Conservation (phyloP, 1,140 invertebrate species). For the Drosophila asahinai region DNA sequence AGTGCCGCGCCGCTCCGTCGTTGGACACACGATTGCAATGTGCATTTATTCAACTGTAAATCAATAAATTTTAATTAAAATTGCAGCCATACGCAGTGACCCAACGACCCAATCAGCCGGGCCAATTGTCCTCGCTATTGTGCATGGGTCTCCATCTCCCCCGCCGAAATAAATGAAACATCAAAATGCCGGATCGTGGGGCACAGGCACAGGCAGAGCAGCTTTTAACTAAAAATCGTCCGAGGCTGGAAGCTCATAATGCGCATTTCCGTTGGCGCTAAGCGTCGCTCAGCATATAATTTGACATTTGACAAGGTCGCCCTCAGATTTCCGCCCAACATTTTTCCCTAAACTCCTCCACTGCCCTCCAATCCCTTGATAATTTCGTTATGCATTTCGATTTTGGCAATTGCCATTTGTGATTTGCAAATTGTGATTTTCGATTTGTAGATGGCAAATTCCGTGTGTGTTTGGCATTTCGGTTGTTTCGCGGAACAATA, state of each 20-base stretch:
- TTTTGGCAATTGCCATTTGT: constrained; percentile 68
- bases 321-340: neutral
- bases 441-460: constrained; percentile 54
- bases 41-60: constrained; percentile 80
- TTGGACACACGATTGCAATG: constrained; percentile 34
- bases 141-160: neutral
- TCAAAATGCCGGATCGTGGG: constrained; percentile 36
- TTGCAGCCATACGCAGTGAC: constrained; percentile 68
- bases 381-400: constrained; percentile 79
- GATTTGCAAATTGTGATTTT: constrained; percentile 54
- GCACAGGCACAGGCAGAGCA: neutral
- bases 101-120: constrained; percentile 45
- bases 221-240: constrained; percentile 65
- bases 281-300: constrained; percentile 75
- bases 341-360: too few relatives aligned
- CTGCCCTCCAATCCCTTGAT: constrained; percentile 26
- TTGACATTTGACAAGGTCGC: constrained; percentile 76
- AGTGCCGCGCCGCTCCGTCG: neutral
- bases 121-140: constrained; percentile 57
- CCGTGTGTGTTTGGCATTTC: constrained; percentile 35
- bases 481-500: constrained; percentile 34
- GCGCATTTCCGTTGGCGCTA: constrained; percentile 71
- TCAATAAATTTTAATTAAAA: constrained; percentile 84
- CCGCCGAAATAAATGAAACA: constrained; percentile 55
- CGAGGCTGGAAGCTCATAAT: constrained; percentile 57